Conservation (phyloP, 1,140 invertebrate species). For the Portunus trituberculatus region DNA sequence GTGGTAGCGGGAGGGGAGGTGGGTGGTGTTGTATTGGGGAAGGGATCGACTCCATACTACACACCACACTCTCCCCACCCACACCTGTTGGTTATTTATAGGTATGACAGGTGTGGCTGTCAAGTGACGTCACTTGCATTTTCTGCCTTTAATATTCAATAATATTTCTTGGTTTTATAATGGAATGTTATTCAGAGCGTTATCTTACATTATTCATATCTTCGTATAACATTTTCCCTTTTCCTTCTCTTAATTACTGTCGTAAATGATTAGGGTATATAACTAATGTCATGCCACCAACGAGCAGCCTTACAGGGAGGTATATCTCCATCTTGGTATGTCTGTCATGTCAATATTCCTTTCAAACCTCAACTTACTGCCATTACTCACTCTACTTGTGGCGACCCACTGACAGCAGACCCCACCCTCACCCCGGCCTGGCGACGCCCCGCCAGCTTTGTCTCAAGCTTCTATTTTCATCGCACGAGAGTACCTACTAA, state of each 20-base stretch:
- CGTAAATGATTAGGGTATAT: too few relatives aligned
- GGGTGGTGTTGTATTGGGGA: not conserved
- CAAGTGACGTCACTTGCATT: not conserved
- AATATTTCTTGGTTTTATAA: not conserved
- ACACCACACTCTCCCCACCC: not conserved
- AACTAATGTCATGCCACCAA: too few relatives aligned
- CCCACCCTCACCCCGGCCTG: not conserved
- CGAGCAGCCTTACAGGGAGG: not conserved
- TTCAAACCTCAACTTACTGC: not conserved
- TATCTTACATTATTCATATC: not conserved
- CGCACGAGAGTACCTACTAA: not conserved
- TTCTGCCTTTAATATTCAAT: not conserved
- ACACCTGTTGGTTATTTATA: conserved; percentile 51
- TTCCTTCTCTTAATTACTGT: not conserved
- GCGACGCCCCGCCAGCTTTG: not conserved
- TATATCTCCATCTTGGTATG: not conserved
- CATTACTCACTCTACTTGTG: not conserved
- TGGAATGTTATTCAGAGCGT: not conserved
- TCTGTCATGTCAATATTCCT: not conserved
- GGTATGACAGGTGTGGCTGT: conserved; percentile 28
- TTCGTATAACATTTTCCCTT: not conserved
- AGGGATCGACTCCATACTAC: not conserved
- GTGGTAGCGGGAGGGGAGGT: not conserved
- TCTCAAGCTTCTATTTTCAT: not conserved
- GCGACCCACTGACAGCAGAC: not conserved